These are phyloP conservation scores for Aspidapion aeneum DNA, from an alignment of 2,888 invertebrate genomes.

Conservation along the genomic window DNA sequence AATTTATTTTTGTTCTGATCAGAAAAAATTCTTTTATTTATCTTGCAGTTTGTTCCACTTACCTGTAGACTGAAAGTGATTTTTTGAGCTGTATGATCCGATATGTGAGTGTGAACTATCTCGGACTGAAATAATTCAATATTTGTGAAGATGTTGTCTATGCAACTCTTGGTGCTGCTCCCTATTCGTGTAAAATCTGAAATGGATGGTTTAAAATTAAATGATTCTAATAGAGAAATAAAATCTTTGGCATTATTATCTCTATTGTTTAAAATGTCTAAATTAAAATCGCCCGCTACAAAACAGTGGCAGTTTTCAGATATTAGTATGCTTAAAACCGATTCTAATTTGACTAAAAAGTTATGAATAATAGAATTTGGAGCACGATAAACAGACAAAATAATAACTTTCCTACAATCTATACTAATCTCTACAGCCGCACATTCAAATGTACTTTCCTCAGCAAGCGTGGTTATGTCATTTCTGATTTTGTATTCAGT, in stretches of 20 bases:
- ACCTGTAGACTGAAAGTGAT: not conserved
- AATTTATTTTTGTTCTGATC: not conserved
- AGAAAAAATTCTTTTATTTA: not conserved
- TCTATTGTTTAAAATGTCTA: not conserved
- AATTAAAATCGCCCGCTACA: not conserved
- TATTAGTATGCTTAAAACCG: not conserved
- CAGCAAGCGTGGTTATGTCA: not conserved
- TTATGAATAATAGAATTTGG: not conserved
- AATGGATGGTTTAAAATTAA: too few relatives aligned
- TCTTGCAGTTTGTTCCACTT: not conserved
- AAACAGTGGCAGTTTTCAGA: not conserved
- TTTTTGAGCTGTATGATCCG: not conserved
- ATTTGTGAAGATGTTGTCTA: not conserved
- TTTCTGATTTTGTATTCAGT: not conserved
- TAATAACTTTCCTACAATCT: not conserved
- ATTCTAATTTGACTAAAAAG: not conserved
- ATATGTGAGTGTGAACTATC: not conserved
- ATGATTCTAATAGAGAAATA: too few relatives aligned
- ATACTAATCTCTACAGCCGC: not conserved
- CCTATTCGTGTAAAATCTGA: not conserved
- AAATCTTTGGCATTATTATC: not conserved
- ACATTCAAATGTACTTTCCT: not conserved
- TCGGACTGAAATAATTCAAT: not conserved
- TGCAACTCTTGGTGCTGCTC: not conserved
- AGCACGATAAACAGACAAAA: not conserved